Conservation (phyloP, 2,888 invertebrate species). For the Orthosia cruda region DNA sequence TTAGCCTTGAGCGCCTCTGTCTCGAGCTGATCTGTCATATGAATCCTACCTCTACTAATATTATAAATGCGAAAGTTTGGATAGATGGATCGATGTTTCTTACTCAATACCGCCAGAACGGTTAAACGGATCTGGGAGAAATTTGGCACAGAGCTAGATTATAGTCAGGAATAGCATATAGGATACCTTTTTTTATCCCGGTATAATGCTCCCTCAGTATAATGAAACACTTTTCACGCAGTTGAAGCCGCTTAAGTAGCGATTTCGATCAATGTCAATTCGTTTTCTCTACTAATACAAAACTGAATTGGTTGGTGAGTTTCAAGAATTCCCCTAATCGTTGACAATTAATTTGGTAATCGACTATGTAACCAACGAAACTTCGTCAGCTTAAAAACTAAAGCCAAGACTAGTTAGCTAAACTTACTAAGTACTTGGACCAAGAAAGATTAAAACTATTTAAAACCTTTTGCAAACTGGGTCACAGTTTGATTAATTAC, state of each 20-base stretch:
- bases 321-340: not conserved
- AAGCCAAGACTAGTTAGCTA: constrained; percentile 4
- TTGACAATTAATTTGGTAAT: not conserved
- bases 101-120: too few species aligned
- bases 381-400: constrained; percentile 21
- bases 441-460: constrained; percentile 21
- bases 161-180: too few species aligned
- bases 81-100: too few species aligned
- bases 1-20: too few species aligned
- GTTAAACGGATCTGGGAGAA: too few species aligned
- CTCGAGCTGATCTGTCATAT: too few species aligned
- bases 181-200: too few species aligned
- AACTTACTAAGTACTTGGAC: not conserved
- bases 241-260: not conserved
- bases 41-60: too few species aligned
- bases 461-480: constrained; percentile 12
- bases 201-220: too few species aligned
- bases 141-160: too few species aligned
- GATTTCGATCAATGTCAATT: not conserved
- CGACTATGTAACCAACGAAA: not conserved
- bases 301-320: not conserved
- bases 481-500: constrained; percentile 30
- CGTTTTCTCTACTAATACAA: not conserved
- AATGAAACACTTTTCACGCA: too few species aligned
- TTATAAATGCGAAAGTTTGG: too few species aligned